These are phyloP conservation scores for Sebastes matsubarae DNA, from an alignment of 2,797 vertebrate species.

Conservation along the genomic window DNA sequence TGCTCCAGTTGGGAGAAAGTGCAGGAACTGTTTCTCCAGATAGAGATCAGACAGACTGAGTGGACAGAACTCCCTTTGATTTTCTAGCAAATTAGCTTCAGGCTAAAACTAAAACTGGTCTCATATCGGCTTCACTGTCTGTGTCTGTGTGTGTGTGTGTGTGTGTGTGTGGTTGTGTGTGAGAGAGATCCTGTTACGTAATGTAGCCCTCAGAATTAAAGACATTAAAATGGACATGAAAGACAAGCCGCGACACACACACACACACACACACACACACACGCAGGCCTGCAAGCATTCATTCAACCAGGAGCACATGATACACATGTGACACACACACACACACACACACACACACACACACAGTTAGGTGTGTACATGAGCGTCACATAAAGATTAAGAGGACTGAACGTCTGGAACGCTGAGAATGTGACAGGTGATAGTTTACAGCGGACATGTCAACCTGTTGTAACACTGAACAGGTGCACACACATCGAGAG, in stretches of 20 bases:
- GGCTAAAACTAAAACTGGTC: neutral
- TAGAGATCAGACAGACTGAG: neutral
- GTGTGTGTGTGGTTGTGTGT: no score
- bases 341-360: neutral
- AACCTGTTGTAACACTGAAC: neutral
- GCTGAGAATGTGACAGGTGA: neutral
- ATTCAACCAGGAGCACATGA: neutral
- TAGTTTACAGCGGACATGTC: neutral
- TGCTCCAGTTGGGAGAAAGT: neutral
- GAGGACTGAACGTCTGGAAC: neutral
- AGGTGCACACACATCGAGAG: neutral
- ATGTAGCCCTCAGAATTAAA: neutral
- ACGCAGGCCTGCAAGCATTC: neutral
- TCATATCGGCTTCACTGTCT: neutral
- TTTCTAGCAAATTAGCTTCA: neutral
- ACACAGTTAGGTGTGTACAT: neutral
- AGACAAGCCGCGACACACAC: neutral
- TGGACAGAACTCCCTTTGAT: neutral
- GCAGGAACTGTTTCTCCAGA: neutral
- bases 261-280: neutral
- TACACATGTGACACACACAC: neutral
- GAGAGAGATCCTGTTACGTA: neutral
- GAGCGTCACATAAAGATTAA: neutral
- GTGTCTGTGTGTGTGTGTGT: neutral
- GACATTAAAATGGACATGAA: neutral